A percentile compares a stretch with the other conserved stretches of the same genome.
Evolutionary conservation across 2,888 invertebrate species (phyloP).

Genomic region (Cryptosula pallasiana): DNA sequence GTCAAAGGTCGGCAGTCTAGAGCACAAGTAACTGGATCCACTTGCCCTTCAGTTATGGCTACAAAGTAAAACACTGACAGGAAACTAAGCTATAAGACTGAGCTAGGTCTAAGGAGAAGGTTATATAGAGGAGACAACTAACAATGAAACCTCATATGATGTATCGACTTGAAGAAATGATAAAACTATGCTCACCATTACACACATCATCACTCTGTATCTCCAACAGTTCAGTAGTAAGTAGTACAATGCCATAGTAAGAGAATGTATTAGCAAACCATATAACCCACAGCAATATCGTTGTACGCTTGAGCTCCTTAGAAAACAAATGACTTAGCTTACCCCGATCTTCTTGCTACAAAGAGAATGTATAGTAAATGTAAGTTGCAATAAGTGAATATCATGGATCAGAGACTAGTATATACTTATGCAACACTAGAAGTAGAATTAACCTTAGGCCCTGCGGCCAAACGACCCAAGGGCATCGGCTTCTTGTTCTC

Average conservation of each 20-base stretch:
- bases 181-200: conserved; percentile 42
- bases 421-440: too few relatives aligned
- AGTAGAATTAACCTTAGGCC: conserved; percentile 23
- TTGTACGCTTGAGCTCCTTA: conserved; percentile 75
- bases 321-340: conserved; percentile 58
- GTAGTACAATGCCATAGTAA: conserved; percentile 87
- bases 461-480: conserved; percentile 60
- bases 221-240: conserved; percentile 82
- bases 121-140: background rate
- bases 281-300: conserved; percentile 83
- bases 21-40: conserved; percentile 35
- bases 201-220: conserved; percentile 59
- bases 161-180: background rate
- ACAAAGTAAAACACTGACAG: background rate
- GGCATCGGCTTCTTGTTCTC: conserved; percentile 86
- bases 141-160: too few relatives aligned
- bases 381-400: too few relatives aligned
- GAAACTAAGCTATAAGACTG: background rate
- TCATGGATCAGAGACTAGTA: too few relatives aligned
- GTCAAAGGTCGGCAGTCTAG: conserved; percentile 61
- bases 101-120: too few relatives aligned
- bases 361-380: too few relatives aligned
- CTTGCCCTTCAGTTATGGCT: background rate
- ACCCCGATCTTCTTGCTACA: conserved; percentile 48
- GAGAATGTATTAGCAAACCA: conserved; percentile 93